Percentiles rank a stretch among this genome's conserved stretches.
phyloP scores from a whole-genome alignment of 2,888 invertebrate genomes.

The Parelbella ahira region DNA sequence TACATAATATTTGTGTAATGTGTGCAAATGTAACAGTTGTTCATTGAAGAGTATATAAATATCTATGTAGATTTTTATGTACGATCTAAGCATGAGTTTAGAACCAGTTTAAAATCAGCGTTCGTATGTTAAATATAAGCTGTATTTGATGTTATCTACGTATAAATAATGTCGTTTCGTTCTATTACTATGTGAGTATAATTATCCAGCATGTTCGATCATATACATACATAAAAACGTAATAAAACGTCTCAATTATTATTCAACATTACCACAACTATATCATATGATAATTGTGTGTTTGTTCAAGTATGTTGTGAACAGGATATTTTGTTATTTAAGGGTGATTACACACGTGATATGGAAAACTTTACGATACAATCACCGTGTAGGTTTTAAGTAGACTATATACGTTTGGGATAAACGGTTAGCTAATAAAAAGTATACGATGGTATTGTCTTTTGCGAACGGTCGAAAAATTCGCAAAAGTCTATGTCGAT shows the following conservation, averaged over 20 bases:
- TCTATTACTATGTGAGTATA: constrained; percentile 9
- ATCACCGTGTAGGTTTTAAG: too few species aligned
- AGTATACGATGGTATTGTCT: too few species aligned
- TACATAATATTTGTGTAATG: background rate
- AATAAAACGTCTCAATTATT: constrained; percentile 7
- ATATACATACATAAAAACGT: constrained; percentile 8
- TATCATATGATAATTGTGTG: constrained; percentile 5
- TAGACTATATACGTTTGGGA: too few species aligned
- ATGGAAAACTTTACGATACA: too few species aligned
- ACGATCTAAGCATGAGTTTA: too few species aligned
- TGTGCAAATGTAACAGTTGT: constrained; percentile 1
- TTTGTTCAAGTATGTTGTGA: background rate
- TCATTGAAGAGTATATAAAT: too few species aligned
- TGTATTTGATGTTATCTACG: constrained; percentile 14
- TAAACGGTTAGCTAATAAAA: too few species aligned
- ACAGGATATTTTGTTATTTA: background rate
- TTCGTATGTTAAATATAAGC: constrained; percentile 1
- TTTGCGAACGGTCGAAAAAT: too few species aligned
- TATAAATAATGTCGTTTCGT: constrained; percentile 11
- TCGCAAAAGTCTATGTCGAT: too few species aligned
- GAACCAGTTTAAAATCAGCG: constrained; percentile 4
- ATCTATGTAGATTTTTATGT: too few species aligned
- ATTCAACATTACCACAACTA: constrained; percentile 12
- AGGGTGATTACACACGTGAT: too few species aligned
- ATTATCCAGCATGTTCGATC: constrained; percentile 6